Evolutionary conservation across 2,888 invertebrate genomes (phyloP).

Genomic region (Antitype chi): DNA sequence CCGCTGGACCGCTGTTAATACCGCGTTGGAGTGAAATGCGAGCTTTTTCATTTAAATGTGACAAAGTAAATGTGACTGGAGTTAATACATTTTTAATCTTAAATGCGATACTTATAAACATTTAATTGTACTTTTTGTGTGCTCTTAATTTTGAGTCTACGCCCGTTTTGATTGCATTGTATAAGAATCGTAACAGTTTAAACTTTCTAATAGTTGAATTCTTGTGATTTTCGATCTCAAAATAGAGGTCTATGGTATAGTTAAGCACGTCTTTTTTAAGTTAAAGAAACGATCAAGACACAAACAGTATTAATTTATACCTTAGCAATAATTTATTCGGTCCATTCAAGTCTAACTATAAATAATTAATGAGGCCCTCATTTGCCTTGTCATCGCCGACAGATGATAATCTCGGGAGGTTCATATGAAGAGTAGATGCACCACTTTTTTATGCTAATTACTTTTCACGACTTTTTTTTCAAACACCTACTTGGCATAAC

Average conservation of each 20-base stretch:
- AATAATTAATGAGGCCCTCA: slow-evolving; percentile 78
- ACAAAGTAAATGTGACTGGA: slow-evolving; percentile 44
- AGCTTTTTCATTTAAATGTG: slow-evolving; percentile 54
- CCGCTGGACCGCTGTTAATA: slow-evolving; percentile 30
- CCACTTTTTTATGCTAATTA: slow-evolving; percentile 86
- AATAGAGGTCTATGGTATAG: background rate
- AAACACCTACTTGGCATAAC: slow-evolving; percentile 69
- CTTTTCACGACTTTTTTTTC: slow-evolving; percentile 65
- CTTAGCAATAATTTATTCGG: slow-evolving; percentile 65
- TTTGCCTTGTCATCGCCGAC: slow-evolving; percentile 72
- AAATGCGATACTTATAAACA: slow-evolving; percentile 9
- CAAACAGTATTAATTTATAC: slow-evolving; percentile 59
- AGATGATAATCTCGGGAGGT: slow-evolving; percentile 60
- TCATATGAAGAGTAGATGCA: slow-evolving; percentile 59
- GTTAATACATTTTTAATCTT: slow-evolving; percentile 51
- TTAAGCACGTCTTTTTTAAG: background rate
- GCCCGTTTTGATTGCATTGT: slow-evolving; percentile 7
- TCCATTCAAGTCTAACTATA: slow-evolving; percentile 66
- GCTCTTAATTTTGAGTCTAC: slow-evolving; percentile 9
- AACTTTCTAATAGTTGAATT: slow-evolving; percentile 9
- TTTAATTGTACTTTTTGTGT: slow-evolving; percentile 22
- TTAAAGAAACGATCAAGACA: slow-evolving; percentile 15
- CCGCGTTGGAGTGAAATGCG: slow-evolving; percentile 43
- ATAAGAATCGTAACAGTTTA: background rate
- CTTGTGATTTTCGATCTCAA: slow-evolving; percentile 19